Evolutionary conservation across 2,797 vertebrate species (phyloP).

Genomic region (Brachyalestes nurse): DNA sequence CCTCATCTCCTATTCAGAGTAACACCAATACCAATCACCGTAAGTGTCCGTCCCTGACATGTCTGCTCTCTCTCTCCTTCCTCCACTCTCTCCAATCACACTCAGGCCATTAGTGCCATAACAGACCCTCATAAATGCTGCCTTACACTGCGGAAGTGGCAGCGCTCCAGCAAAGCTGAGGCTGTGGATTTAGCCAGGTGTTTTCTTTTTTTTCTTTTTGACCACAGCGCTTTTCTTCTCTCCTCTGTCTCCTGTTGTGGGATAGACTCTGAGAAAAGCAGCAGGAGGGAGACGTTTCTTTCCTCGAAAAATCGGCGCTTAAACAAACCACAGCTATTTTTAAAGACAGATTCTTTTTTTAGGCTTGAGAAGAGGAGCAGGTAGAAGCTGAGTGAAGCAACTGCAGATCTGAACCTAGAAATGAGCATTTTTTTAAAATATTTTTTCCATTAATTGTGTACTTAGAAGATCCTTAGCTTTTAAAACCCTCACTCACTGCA

Average conservation of each 20-base stretch:
- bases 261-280: slow-evolving; percentile 1
- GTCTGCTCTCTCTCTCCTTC: slow-evolving; percentile 41
- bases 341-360: background rate
- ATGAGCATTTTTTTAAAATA: too few species aligned
- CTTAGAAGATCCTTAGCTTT: too few species aligned
- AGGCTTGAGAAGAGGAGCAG: background rate
- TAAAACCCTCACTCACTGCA: too few species aligned
- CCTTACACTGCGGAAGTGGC: slow-evolving; percentile 28
- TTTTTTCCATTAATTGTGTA: too few species aligned
- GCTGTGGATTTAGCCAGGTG: slow-evolving; percentile 3
- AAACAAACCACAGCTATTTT: background rate
- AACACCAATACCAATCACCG: slow-evolving; percentile 56
- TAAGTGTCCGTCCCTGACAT: slow-evolving; percentile 59
- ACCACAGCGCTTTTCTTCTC: background rate
- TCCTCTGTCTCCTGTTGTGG: background rate
- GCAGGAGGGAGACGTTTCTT: background rate
- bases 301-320: background rate
- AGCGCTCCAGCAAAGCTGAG: slow-evolving; percentile 4
- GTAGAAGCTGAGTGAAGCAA: background rate
- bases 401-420: too few species aligned
- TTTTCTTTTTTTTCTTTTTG: background rate
- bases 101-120: slow-evolving; percentile 45
- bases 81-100: slow-evolving; percentile 29
- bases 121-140: slow-evolving; percentile 49
- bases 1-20: slow-evolving; percentile 65